Evolutionary conservation across 2,113 vertebrate genomes (phyloP).

Genomic region (Platysteira castanea): DNA sequence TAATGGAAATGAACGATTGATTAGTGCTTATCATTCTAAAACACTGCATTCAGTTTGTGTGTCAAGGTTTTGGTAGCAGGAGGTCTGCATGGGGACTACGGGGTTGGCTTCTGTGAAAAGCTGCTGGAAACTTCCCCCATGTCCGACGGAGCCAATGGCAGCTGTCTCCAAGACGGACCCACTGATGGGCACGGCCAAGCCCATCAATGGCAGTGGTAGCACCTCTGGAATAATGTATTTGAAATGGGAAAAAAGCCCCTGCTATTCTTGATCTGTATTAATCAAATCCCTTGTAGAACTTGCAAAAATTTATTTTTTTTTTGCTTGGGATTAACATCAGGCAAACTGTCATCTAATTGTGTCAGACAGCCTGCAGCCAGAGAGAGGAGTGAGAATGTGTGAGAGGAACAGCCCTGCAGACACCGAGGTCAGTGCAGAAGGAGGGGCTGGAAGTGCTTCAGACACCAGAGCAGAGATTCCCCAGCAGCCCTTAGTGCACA

Average conservation of each 20-base stretch:
- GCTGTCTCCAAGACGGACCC: neutral
- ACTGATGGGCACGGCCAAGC: neutral
- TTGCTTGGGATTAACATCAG: neutral
- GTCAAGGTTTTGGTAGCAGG: neutral
- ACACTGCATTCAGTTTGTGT: neutral
- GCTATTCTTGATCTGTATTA: neutral
- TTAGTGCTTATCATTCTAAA: neutral
- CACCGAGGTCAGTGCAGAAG: neutral
- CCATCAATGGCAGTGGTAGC: neutral
- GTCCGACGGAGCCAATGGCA: neutral
- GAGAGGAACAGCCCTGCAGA: neutral
- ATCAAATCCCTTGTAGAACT: neutral
- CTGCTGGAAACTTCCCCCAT: neutral
- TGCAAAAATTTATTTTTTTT: neutral
- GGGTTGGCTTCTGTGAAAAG: neutral
- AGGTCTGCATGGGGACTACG: neutral
- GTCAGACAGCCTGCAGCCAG: neutral
- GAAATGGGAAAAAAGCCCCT: neutral
- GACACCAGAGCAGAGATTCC: neutral
- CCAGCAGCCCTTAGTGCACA: rapidly evolving
- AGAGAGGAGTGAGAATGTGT: neutral
- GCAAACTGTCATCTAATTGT: neutral
- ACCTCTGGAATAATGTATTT: neutral
- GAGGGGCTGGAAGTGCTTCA: neutral
- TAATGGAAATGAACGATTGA: neutral